phyloP scores from a whole-genome alignment of 64 coral and sea anemone species.

The Astreopora myriophthalma region DNA sequence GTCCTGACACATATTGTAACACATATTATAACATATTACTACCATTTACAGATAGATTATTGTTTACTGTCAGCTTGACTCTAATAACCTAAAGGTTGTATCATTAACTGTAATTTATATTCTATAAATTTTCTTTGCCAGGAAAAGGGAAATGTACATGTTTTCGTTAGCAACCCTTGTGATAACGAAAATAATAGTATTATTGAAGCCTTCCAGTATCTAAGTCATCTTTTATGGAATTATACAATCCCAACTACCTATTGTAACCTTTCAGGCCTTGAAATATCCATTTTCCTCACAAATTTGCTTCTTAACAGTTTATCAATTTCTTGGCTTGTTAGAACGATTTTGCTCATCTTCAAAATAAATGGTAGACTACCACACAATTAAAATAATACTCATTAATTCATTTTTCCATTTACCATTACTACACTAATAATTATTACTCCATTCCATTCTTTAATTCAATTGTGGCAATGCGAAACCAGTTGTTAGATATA shows the following conservation, averaged over 20 bases:
- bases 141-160: background rate
- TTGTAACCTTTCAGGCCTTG: background rate
- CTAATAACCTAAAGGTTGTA: too few species aligned
- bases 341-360: background rate
- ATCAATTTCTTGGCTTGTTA: background rate
- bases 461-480: background rate
- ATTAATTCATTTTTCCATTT: background rate
- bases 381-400: background rate
- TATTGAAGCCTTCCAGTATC: background rate
- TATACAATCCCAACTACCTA: background rate
- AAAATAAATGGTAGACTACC: background rate
- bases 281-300: background rate
- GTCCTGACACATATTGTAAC: too few species aligned
- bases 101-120: too few species aligned
- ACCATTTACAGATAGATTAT: too few species aligned
- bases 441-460: background rate
- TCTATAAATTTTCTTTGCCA: too few species aligned
- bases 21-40: too few species aligned
- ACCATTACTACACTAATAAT: background rate
- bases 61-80: too few species aligned
- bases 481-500: background rate
- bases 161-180: background rate
- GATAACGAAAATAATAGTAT: background rate
- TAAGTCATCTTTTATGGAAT: background rate
- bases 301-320: background rate